Conservation (phyloP, 2,113 vertebrate species). For the Ceyx melanurus region DNA sequence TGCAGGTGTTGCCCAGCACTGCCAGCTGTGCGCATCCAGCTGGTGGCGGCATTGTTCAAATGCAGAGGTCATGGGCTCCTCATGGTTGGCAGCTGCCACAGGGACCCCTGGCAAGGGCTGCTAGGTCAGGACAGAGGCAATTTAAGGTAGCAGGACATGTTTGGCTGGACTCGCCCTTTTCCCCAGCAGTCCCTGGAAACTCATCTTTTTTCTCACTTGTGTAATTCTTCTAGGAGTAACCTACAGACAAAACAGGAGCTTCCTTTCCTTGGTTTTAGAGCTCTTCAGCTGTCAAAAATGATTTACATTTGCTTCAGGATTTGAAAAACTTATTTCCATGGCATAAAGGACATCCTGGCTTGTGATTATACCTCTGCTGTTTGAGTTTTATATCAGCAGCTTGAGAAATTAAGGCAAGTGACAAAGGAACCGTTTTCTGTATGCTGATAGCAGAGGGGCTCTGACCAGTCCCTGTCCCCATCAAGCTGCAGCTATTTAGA, state of each 20-base stretch:
- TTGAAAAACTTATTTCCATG: not conserved
- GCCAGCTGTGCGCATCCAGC: not conserved
- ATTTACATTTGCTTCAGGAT: not conserved
- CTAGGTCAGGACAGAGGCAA: not conserved
- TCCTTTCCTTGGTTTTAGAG: not conserved
- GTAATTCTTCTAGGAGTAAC: not conserved
- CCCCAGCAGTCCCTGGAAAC: not conserved
- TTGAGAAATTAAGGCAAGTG: not conserved
- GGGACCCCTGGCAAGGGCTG: not conserved
- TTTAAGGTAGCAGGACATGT: not conserved
- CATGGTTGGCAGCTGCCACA: not conserved
- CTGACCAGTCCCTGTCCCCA: not conserved
- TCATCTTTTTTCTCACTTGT: not conserved
- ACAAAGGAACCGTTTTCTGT: not conserved
- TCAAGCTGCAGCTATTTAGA: not conserved
- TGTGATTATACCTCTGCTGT: not conserved
- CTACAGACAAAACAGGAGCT: not conserved
- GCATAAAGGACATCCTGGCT: not conserved
- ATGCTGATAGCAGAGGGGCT: not conserved
- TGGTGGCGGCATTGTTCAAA: slow-evolving; percentile 45
- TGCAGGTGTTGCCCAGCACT: not conserved
- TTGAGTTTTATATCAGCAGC: not conserved
- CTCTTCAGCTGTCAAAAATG: not conserved
- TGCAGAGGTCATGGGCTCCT: not conserved
- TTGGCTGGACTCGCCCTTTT: not conserved